phyloP scores from a whole-genome alignment of 2,113 vertebrate genomes.

The Hippocampus zosterae region DNA sequence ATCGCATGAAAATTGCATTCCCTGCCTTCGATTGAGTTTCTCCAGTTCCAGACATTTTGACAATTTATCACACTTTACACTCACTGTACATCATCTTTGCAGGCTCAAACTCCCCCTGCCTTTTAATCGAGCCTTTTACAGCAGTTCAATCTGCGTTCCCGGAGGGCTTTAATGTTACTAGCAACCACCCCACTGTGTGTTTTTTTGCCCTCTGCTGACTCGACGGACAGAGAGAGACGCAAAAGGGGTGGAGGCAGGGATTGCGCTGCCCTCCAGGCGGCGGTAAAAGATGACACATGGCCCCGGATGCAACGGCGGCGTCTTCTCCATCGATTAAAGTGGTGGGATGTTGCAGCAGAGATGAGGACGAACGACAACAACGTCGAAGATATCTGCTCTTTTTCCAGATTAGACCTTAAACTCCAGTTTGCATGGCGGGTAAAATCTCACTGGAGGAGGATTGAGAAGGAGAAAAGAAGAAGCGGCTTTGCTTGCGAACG shows the following conservation, averaged over 20 bases:
- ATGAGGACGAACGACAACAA: slow-evolving; percentile 29
- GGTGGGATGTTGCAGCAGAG: slow-evolving; percentile 14
- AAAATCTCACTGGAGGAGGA: slow-evolving; percentile 35
- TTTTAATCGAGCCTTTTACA: slow-evolving; percentile 35
- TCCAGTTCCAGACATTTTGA: too few species aligned
- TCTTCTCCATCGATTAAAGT: slow-evolving; percentile 7
- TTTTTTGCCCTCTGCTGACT: slow-evolving; percentile 35
- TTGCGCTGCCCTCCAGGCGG: slow-evolving; percentile 53
- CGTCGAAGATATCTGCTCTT: slow-evolving; percentile 38
- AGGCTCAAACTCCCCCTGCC: slow-evolving; percentile 3
- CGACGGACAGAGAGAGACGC: slow-evolving; percentile 25
- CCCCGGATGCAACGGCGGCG: slow-evolving; percentile 38
- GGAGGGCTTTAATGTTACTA: slow-evolving; percentile 31
- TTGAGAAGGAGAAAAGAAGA: slow-evolving; percentile 36
- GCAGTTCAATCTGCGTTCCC: slow-evolving; percentile 12
- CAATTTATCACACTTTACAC: too few species aligned
- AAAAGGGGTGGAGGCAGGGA: slow-evolving; percentile 33
- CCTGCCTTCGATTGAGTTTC: too few species aligned
- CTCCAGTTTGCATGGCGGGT: slow-evolving; percentile 28
- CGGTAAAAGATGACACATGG: slow-evolving; percentile 54
- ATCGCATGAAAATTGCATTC: too few species aligned
- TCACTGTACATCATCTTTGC: not conserved
- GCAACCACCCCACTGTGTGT: not conserved
- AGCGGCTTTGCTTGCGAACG: slow-evolving; percentile 31
- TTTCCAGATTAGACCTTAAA: slow-evolving; percentile 61